These are phyloP conservation scores for Clarias pachynema DNA, from an alignment of 2,797 vertebrate species.

Conservation along the genomic window DNA sequence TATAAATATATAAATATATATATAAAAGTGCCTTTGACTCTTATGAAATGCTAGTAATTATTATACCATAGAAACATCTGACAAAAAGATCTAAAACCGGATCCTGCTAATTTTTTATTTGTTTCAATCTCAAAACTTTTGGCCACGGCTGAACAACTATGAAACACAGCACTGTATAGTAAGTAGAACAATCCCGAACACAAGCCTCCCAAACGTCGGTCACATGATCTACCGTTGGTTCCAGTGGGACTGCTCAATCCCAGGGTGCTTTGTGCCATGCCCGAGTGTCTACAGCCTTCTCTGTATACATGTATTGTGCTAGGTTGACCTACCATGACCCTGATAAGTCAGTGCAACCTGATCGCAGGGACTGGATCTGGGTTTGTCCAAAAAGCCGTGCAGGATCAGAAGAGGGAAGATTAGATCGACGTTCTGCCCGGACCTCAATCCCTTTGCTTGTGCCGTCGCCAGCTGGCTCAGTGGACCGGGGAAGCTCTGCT, in stretches of 20 bases:
- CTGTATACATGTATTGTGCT: conserved; percentile 50
- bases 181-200: not conserved
- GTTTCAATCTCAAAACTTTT: no score
- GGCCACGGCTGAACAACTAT: no score
- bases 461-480: conserved; percentile 28
- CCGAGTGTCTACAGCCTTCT: conserved; percentile 27
- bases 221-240: conserved; percentile 16
- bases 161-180: not conserved
- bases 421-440: conserved; percentile 30
- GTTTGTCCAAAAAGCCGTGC: conserved; percentile 24
- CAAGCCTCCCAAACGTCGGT: not conserved
- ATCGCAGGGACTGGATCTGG: conserved; percentile 32
- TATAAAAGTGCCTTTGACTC: no score
- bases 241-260: conserved; percentile 24
- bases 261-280: conserved; percentile 1
- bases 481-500: not conserved
- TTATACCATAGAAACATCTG: no score
- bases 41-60: no score
- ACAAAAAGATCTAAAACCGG: no score
- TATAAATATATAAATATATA: no score
- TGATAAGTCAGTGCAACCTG: conserved; percentile 47
- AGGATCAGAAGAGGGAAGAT: conserved; percentile 35
- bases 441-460: conserved; percentile 43
- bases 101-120: no score
- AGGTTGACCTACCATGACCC: conserved; percentile 26